Evolutionary conservation across 1,140 invertebrate genomes (phyloP), one percentile per base, ranked within the genome.

Genomic region (Tribolium madens): DNA sequence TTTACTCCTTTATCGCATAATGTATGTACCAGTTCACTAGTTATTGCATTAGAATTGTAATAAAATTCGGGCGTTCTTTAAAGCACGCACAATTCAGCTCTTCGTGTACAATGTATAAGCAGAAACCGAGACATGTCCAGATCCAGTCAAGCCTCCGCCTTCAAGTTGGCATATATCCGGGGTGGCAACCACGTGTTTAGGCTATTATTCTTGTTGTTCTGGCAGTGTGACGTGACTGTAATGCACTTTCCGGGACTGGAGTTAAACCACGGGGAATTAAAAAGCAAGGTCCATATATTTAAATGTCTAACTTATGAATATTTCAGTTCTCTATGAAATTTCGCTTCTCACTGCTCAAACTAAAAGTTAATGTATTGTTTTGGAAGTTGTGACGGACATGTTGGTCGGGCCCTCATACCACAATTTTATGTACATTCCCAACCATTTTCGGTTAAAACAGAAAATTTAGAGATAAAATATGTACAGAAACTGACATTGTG

Each of bases 141-240:
- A 21, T 64, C 57, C 57, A 64, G 21, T 64, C 57, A 33, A 33
- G 26, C 57, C 57, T 64, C 57, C 57, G 26, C 26, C 57, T 60
- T 64, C 75, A 64, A 64, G 57, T 64, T 64, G 57, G 57, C 57
- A 64, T 64, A 64, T 64, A 64, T 76, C 75, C 75, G 71, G 60
- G 33, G 72, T 68, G 74, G 69, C 70, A 75, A 79, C 78, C 78
- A 79, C 78, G 78, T 79, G 72, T 77, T 79, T 77, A 53, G 71
- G 72, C 78, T 76, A 79, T 79, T 77, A 79, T 79, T 79, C 78
- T 79, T 79, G 71, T 76, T 79, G 78, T 79, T 76, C 70, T 79
- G 48, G 64, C 47, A 70, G 47, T 77, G 70, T 76, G 75, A 79
- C 78, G 78, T 79, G 78, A 79, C 78, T 77, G 78, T 79, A 79